These are phyloP conservation scores for Mobula birostris DNA, from an alignment of 2,113 vertebrate genomes.

Conservation along the genomic window DNA sequence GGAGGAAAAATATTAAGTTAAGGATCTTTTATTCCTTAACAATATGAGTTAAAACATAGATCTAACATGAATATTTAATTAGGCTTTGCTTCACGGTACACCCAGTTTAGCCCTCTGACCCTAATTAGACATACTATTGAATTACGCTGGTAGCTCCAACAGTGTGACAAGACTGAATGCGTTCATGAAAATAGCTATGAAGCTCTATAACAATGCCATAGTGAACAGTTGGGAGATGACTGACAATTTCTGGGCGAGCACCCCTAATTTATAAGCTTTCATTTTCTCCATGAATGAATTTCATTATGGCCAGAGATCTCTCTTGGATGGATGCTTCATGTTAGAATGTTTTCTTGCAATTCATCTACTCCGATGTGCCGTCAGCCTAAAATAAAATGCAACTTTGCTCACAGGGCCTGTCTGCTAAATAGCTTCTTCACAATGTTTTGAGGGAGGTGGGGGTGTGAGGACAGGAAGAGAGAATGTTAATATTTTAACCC, in stretches of 20 bases:
- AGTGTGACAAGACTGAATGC: conserved; percentile 30
- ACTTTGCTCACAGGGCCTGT: conserved; percentile 5
- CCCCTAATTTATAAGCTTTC: conserved; percentile 38
- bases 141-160: conserved; percentile 10
- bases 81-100: conserved; percentile 17
- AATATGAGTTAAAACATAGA: conserved; percentile 23
- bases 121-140: conserved; percentile 34
- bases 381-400: conserved; percentile 34
- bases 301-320: conserved; percentile 34
- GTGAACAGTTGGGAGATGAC: conserved; percentile 36
- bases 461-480: background rate
- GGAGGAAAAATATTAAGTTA: background rate
- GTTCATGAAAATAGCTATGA: conserved; percentile 28
- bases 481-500: background rate
- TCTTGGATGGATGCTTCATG: conserved; percentile 35
- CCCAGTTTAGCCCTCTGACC: conserved; percentile 36
- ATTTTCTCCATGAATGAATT: conserved; percentile 38
- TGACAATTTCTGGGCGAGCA: conserved; percentile 37
- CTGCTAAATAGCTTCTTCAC: background rate
- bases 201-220: conserved; percentile 30
- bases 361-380: conserved; percentile 17
- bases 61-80: conserved; percentile 32
- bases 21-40: background rate
- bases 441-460: background rate
- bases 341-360: conserved; percentile 31